These are phyloP conservation scores for Pharmacophagus antenor DNA, from an alignment of 2,888 invertebrate species.

Conservation along the genomic window DNA sequence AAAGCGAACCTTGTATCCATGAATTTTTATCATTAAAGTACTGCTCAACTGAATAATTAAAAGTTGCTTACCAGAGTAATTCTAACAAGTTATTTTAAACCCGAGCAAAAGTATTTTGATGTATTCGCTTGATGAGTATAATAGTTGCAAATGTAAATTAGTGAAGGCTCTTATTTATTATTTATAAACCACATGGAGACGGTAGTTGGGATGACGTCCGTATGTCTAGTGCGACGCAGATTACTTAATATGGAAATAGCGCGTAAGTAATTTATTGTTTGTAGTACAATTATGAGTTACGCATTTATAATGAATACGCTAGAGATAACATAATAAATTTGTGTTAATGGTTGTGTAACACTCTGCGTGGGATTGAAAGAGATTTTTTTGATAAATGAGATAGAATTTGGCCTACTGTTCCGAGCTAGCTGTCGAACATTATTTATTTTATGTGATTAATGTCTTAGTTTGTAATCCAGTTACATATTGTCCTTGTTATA, in stretches of 20 bases:
- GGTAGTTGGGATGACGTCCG: conserved; percentile 35
- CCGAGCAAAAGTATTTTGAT: neutral
- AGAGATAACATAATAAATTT: neutral
- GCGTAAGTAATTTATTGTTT: conserved; percentile 10
- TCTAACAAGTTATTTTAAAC: too few species aligned
- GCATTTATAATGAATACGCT: neutral
- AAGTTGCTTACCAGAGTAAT: too few species aligned
- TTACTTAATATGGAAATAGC: conserved; percentile 9
- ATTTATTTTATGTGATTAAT: conserved; percentile 7
- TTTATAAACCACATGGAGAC: conserved; percentile 41
- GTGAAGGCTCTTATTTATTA: conserved; percentile 47
- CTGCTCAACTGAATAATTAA: too few species aligned
- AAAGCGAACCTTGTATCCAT: too few species aligned
- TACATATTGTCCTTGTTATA: conserved; percentile 4
- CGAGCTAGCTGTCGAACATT: neutral
- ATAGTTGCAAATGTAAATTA: conserved; percentile 42
- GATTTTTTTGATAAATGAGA: neutral
- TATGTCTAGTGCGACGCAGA: too few species aligned
- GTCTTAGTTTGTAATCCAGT: neutral
- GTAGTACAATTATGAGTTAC: neutral
- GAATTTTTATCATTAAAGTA: too few species aligned
- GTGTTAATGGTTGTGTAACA: neutral
- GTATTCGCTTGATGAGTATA: conserved; percentile 27
- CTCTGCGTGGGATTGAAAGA: neutral
- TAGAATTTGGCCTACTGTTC: neutral